Evolutionary conservation across 2,888 invertebrate species (phyloP).

Genomic region (Calameuta filiformis): DNA sequence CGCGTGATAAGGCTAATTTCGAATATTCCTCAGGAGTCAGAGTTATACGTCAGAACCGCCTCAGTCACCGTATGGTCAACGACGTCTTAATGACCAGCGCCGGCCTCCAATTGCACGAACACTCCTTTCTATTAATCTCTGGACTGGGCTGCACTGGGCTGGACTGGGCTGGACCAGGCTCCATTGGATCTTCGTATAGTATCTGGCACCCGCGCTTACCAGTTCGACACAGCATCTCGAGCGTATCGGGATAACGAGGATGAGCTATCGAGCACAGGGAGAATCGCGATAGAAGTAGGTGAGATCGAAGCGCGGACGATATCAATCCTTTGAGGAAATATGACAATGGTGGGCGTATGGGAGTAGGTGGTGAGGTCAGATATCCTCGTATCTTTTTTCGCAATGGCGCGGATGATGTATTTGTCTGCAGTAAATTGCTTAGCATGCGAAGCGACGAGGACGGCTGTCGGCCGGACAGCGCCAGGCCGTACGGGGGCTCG

Average conservation of each 20-base stretch:
- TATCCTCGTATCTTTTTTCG: background rate
- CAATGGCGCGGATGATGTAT: conserved; percentile 6
- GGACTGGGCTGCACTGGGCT: background rate
- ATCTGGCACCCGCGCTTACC: background rate
- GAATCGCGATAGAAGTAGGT: background rate
- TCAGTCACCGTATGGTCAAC: background rate
- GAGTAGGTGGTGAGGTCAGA: background rate
- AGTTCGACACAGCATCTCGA: background rate
- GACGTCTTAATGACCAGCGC: background rate
- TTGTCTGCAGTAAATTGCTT: conserved; percentile 27
- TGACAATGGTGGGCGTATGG: background rate
- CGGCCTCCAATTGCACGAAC: background rate
- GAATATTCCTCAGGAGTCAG: background rate
- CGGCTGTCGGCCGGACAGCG: conserved; percentile 1
- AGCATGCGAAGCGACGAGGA: conserved; percentile 13
- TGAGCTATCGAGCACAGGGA: background rate
- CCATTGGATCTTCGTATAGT: background rate
- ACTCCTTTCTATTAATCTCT: background rate
- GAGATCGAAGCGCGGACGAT: background rate
- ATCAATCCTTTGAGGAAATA: background rate
- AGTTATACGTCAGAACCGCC: background rate
- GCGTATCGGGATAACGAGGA: background rate
- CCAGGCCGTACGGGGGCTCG: background rate
- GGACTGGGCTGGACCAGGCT: background rate
- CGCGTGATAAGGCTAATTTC: background rate